Conservation (phyloP, 2,113 vertebrate genomes). For the Candoia aspera region DNA sequence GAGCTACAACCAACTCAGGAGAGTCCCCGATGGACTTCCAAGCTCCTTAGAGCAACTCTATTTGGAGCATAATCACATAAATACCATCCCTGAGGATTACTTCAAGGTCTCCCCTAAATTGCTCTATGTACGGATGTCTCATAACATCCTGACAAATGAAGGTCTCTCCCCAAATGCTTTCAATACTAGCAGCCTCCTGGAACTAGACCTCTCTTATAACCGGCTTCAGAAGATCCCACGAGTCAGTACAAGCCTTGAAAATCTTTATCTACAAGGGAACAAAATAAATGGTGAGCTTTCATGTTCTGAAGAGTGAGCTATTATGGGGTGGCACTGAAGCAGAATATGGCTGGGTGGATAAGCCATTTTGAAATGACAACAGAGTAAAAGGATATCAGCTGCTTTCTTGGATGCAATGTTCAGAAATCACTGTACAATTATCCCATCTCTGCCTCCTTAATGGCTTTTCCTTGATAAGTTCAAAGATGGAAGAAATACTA, state of each 20-base stretch:
- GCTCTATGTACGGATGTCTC: conserved; percentile 87
- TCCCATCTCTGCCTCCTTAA: background rate
- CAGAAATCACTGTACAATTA: background rate
- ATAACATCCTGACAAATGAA: conserved; percentile 89
- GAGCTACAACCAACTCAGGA: conserved; percentile 88
- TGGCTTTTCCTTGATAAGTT: background rate
- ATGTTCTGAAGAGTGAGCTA: fast-evolving
- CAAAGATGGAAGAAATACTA: background rate
- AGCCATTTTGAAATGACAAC: background rate
- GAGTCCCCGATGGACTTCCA: conserved; percentile 86
- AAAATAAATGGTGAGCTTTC: conserved; percentile 87
- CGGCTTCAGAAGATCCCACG: conserved; percentile 91
- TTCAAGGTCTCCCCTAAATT: conserved; percentile 82
- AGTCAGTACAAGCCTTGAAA: conserved; percentile 87
- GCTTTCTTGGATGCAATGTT: background rate
- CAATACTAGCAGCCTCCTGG: conserved; percentile 90
- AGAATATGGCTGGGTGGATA: background rate
- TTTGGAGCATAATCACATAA: conserved; percentile 89
- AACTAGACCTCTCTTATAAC: conserved; percentile 95
- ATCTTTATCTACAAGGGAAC: conserved; percentile 95
- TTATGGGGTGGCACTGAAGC: background rate
- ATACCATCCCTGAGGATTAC: conserved; percentile 83
- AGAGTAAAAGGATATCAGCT: background rate
- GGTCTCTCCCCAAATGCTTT: conserved; percentile 88
- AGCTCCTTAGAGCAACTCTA: conserved; percentile 89